phyloP scores from a whole-genome alignment of 2,888 invertebrate genomes.

The Thyatira batis region DNA sequence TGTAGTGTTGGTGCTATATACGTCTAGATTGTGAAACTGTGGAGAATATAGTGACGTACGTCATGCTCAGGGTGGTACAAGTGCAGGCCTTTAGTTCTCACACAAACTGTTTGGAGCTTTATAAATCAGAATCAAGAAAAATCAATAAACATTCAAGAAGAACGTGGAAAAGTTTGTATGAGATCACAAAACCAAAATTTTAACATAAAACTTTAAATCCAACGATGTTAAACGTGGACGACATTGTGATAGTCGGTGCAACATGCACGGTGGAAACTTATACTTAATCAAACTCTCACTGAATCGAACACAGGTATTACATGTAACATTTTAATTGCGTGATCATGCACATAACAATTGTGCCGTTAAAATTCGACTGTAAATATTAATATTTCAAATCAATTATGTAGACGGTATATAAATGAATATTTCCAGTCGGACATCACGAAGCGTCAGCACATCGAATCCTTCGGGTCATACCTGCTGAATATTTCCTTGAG shows the following conservation, averaged over 20 bases:
- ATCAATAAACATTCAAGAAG: constrained; percentile 6
- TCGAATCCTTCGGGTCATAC: constrained; percentile 79
- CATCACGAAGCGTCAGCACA: constrained; percentile 27
- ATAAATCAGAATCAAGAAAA: neutral
- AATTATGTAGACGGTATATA: constrained; percentile 1
- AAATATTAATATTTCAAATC: constrained; percentile 41
- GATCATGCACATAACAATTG: constrained; percentile 62
- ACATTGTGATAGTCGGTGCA: constrained; percentile 71
- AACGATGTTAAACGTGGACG: constrained; percentile 60
- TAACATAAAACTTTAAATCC: constrained; percentile 55
- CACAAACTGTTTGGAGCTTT: constrained; percentile 48
- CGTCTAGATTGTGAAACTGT: constrained; percentile 50
- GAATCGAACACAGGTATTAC: constrained; percentile 12
- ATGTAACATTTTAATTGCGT: constrained; percentile 35
- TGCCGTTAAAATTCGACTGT: constrained; percentile 47
- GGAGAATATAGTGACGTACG: constrained; percentile 36
- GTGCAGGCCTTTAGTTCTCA: constrained; percentile 70
- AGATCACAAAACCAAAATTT: constrained; percentile 47
- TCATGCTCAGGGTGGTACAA: constrained; percentile 78
- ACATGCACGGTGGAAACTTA: constrained; percentile 75
- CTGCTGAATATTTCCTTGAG: constrained; percentile 99
- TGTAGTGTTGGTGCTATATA: constrained; percentile 49
- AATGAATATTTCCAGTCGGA: constrained; percentile 37
- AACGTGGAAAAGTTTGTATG: constrained; percentile 48
- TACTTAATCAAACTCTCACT: constrained; percentile 37